Evolutionary conservation across 2,113 vertebrate species (phyloP), one percentile per base, ranked within the genome.

Genomic region (Grantiella picta): DNA sequence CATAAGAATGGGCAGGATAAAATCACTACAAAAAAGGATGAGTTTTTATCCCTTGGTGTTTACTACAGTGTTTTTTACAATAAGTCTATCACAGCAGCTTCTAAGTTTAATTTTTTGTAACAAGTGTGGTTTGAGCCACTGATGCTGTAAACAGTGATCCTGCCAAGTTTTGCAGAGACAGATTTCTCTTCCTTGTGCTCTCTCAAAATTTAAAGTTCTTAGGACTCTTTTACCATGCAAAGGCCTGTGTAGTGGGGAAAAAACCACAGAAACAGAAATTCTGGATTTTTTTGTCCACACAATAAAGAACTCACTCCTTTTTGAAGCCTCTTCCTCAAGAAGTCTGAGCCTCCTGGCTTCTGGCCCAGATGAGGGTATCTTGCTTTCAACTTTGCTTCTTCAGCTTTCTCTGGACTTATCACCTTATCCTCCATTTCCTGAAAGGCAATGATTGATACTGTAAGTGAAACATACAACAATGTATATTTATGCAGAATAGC

Each of bases 361-460:
- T 99, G 98, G 82, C 99, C 99, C 95, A 99, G 97, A 95, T 99
- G 98, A 97, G 99, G 99, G 69, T 99, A 99, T 92, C 98, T 98
- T 96, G 98, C 98, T 98, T 99, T 99, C 96, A 99, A 98, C 89
- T 99, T 99, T 65, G 99, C 99, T 98, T 99, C 99, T 98, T 99
- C 99, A 83, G 97, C 98, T 96, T 99, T 99, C 96, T 99, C 99
- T 82, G 99, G 99, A 96, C 98, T 99, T 95, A 99, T 98, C 94
- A 99, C 98, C 91, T 99, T 99, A 95, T 99, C 99, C 69, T 99
- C 98, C 96, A 98, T 99, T 98, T 99, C 98, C 98, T 99, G 85
- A 95, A 98, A 97, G 75, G 90, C 77, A 95, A 59, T 47, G 19
- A 93, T 47, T 12, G 56, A 60, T 15, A 85, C 53, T 27, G 38